These are phyloP conservation scores for Subacronicta megacephala DNA, from an alignment of 2,888 invertebrate species.

Conservation along the genomic window DNA sequence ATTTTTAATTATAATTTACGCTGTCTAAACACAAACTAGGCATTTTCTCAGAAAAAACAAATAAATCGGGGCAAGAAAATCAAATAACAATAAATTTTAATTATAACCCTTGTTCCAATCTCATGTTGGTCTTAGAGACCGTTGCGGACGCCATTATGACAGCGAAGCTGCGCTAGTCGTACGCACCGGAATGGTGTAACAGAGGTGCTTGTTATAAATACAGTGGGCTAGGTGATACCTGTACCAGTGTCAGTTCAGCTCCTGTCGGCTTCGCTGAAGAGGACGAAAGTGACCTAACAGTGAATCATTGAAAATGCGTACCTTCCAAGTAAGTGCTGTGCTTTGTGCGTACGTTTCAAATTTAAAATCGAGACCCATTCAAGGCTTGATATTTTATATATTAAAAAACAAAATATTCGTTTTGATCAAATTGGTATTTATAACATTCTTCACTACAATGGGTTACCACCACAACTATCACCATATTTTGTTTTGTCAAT, in stretches of 20 bases:
- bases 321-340: slow-evolving; percentile 82
- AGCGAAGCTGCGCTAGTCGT: slow-evolving; percentile 21
- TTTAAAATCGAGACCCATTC: neutral
- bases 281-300: slow-evolving; percentile 83
- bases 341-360: slow-evolving; percentile 8
- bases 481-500: no score
- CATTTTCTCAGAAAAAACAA: no score
- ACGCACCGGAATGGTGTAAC: slow-evolving; percentile 71
- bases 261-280: slow-evolving; percentile 85
- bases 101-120: slow-evolving; percentile 12
- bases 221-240: slow-evolving; percentile 58
- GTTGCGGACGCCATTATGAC: slow-evolving; percentile 18
- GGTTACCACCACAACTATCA: no score
- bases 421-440: no score
- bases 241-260: slow-evolving; percentile 85
- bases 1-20: no score
- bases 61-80: neutral
- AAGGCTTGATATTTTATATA: no score
- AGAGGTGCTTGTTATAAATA: slow-evolving; percentile 78
- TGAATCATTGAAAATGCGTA: slow-evolving; percentile 74
- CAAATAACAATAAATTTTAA: slow-evolving; percentile 1
- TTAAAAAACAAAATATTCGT: no score
- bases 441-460: no score
- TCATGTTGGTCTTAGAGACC: slow-evolving; percentile 7
- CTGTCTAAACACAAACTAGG: no score